Evolutionary conservation across 1,140 invertebrate species (phyloP).

Genomic region (Listronotus bonariensis): DNA sequence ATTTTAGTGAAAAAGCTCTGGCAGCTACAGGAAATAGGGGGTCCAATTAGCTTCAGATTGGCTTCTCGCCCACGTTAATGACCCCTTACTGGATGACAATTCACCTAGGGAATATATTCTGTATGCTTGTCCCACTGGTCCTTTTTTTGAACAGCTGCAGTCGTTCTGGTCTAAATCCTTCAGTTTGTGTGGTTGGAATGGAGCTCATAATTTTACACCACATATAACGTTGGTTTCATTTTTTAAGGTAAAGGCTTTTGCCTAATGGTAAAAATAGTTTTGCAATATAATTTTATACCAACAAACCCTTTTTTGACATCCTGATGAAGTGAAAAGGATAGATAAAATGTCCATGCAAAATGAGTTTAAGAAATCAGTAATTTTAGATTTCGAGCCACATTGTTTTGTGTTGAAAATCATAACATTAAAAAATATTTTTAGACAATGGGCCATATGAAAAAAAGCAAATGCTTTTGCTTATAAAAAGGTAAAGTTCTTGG

Average conservation of each 20-base stretch:
- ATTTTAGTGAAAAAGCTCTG: constrained; percentile 79
- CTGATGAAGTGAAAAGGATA: too few relatives aligned
- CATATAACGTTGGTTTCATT: constrained; percentile 89
- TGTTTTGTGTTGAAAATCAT: too few relatives aligned
- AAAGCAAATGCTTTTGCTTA: too few relatives aligned
- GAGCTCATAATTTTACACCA: constrained; percentile 85
- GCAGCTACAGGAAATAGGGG: constrained; percentile 87
- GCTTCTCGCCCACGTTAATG: constrained; percentile 86
- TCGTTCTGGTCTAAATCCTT: constrained; percentile 82
- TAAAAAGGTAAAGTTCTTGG: too few relatives aligned
- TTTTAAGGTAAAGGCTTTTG: constrained; percentile 70
- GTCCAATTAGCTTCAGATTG: constrained; percentile 88
- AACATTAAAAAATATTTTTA: too few relatives aligned
- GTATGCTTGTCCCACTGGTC: constrained; percentile 82
- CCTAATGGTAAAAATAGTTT: too few relatives aligned
- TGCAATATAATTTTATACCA: too few relatives aligned
- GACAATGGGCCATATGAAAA: too few relatives aligned
- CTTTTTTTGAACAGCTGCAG: constrained; percentile 70
- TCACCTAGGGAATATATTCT: constrained; percentile 81
- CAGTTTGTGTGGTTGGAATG: constrained; percentile 78
- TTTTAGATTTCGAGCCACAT: too few relatives aligned
- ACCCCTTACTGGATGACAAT: constrained; percentile 75
- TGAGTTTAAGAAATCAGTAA: too few relatives aligned
- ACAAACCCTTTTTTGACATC: too few relatives aligned
- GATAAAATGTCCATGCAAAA: too few relatives aligned